Evolutionary conservation across 2,888 invertebrate genomes (phyloP).

Genomic region (Shargacucullia verbasci): DNA sequence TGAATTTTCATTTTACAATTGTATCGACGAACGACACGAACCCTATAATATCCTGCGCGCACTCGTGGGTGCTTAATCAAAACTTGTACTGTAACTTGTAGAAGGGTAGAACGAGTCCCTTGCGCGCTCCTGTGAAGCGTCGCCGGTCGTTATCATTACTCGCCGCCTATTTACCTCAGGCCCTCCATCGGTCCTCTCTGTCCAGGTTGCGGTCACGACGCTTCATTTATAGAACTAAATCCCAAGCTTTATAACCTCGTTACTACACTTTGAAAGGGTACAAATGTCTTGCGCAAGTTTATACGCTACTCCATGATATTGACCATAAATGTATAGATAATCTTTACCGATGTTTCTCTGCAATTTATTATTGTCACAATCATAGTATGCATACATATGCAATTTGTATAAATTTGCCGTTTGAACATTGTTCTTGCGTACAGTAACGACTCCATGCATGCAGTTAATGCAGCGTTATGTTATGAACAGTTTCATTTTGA

Average conservation of each 20-base stretch:
- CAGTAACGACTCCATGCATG: constrained; percentile 12
- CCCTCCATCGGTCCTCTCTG: constrained; percentile 13
- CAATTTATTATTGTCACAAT: constrained; percentile 23
- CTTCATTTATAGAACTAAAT: constrained; percentile 35
- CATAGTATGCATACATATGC: constrained; percentile 10
- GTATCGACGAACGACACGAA: too few species aligned
- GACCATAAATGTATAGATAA: constrained; percentile 12
- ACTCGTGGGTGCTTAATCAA: too few species aligned
- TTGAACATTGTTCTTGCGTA: constrained; percentile 15
- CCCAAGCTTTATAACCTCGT: constrained; percentile 32
- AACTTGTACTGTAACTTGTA: constrained; percentile 22
- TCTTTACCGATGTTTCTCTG: constrained; percentile 13
- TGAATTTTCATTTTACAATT: too few species aligned
- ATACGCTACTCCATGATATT: constrained; percentile 20
- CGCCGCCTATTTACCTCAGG: constrained; percentile 21
- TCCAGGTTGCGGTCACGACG: constrained; percentile 38
- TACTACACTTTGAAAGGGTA: constrained; percentile 15
- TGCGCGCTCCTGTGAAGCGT: constrained; percentile 34
- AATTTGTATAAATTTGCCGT: constrained; percentile 35
- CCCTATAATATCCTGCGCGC: too few species aligned
- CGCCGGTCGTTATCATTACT: constrained; percentile 42
- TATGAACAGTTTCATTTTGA: constrained; percentile 16
- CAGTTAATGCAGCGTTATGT: too few species aligned
- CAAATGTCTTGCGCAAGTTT: constrained; percentile 19
- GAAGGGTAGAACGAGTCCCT: constrained; percentile 55